These are phyloP conservation scores for Phyllostomus discolor DNA, from an alignment of 2,113 vertebrate species.

Conservation along the genomic window DNA sequence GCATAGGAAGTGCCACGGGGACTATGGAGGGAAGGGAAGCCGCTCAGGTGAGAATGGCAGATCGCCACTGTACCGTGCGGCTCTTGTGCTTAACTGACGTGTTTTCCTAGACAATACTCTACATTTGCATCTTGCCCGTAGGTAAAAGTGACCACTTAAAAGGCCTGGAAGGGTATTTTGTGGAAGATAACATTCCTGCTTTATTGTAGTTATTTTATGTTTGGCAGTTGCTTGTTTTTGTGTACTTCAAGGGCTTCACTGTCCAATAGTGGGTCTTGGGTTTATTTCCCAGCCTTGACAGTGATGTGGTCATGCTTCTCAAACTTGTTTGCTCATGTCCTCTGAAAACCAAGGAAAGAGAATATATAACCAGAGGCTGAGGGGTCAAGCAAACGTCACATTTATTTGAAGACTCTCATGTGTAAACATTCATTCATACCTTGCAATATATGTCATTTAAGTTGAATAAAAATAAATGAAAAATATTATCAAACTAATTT, in stretches of 20 bases:
- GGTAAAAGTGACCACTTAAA: neutral
- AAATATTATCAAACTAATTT: neutral
- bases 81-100: neutral
- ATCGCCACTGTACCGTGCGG: too few relatives aligned
- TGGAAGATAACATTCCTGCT: neutral
- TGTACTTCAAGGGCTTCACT: neutral
- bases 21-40: neutral
- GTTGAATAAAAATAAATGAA: neutral
- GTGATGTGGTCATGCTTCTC: neutral
- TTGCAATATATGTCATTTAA: neutral
- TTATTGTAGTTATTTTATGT: neutral
- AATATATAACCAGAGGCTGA: neutral
- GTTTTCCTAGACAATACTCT: neutral
- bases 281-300: neutral
- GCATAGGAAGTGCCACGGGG: neutral
- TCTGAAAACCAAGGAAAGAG: neutral
- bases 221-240: neutral
- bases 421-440: neutral
- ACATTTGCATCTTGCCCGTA: neutral
- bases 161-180: neutral
- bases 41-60: neutral
- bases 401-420: neutral
- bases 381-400: neutral
- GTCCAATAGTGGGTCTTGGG: neutral
- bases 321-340: neutral